phyloP scores from a whole-genome alignment of 2,888 invertebrate genomes.

The Dorcus parallelipipedus region DNA sequence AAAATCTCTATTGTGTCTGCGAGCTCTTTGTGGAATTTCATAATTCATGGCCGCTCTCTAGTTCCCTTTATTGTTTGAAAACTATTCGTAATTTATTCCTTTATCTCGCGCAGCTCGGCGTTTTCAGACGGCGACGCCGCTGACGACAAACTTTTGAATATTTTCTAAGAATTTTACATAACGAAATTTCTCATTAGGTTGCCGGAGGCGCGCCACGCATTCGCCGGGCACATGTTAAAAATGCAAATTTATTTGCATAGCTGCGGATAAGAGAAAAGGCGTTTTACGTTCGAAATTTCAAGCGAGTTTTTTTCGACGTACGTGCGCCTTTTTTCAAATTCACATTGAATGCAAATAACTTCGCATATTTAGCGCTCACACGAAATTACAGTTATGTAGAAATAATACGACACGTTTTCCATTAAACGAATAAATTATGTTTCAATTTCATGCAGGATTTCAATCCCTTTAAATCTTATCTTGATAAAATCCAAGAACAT shows the following conservation, averaged over 20 bases:
- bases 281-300: background rate
- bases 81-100: conserved; percentile 25
- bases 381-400: background rate
- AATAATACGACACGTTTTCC: background rate
- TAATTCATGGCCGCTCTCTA: conserved; percentile 31
- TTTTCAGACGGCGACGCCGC: background rate
- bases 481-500: no score
- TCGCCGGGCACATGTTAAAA: background rate
- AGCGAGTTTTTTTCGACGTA: background rate
- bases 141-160: conserved; percentile 8
- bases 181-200: conserved; percentile 6
- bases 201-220: background rate
- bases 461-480: no score
- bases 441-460: background rate
- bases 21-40: conserved; percentile 35
- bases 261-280: background rate
- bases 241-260: background rate
- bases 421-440: background rate
- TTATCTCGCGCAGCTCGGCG: conserved; percentile 2
- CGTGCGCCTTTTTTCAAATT: background rate
- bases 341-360: background rate
- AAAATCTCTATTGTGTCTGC: conserved; percentile 35
- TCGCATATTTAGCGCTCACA: background rate
- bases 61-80: conserved; percentile 23
- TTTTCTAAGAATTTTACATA: conserved; percentile 9